Conservation (phyloP, 2,113 vertebrate species). For the Odontophorus gujanensis region DNA sequence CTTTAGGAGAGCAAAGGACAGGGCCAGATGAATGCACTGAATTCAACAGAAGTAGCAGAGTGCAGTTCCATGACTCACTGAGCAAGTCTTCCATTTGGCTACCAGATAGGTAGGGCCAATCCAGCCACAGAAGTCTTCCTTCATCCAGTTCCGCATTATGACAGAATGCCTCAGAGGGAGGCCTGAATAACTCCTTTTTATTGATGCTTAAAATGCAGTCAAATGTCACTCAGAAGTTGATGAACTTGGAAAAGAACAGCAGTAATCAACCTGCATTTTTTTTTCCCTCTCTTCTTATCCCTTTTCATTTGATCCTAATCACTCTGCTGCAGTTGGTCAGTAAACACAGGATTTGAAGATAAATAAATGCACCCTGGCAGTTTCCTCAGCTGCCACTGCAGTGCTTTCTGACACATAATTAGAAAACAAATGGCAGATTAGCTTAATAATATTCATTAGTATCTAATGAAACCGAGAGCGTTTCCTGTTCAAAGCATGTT, state of each 20-base stretch:
- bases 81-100: not conserved
- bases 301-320: constrained; percentile 67
- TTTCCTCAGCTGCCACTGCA: constrained; percentile 74
- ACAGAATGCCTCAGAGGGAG: not conserved
- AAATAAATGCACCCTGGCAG: constrained; percentile 72
- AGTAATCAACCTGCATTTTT: not conserved
- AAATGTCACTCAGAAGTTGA: not conserved
- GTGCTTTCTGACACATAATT: constrained; percentile 82
- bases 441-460: constrained; percentile 87
- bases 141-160: not conserved
- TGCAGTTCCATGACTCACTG: not conserved
- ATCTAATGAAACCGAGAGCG: constrained; percentile 79
- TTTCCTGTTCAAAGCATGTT: constrained; percentile 76
- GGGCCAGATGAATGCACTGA: not conserved
- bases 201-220: not conserved
- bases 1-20: not conserved
- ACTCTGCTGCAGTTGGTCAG: constrained; percentile 46
- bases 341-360: constrained; percentile 48
- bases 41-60: not conserved
- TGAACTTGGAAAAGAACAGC: constrained; percentile 19
- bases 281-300: not conserved
- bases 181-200: not conserved
- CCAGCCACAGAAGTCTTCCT: not conserved
- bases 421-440: constrained; percentile 86
- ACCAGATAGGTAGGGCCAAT: not conserved